Base-by-base conservation (phyloP, 2,888 invertebrate species). In the Mechanitis mazaeus region DNA sequence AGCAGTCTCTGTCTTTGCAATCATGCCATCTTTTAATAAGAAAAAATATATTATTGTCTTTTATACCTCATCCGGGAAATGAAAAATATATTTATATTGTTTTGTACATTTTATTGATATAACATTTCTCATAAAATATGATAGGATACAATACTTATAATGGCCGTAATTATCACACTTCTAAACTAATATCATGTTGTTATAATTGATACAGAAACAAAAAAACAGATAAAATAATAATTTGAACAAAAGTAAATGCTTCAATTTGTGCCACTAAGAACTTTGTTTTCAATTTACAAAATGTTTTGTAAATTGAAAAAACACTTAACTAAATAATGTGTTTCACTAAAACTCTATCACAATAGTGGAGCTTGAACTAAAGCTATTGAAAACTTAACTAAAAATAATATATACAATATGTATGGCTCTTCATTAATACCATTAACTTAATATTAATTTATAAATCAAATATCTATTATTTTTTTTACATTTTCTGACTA, bases 121-220 rank as follows among this genome's bases (percentile, higher is more conserved):
- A 74, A 72, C 69, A 72, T 64, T 66, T 67, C 46, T 65, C 55
- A 68, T 66, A 73, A 68, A 71, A 67, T 69, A 65, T 69, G 71
- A 77, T 72, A 75, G 72, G 71, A 67, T 75, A 76, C 70, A 85
- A 84, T 84, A 85, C 80, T 85, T 73, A 72, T 77, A 80, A 87
- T 87, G 87, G 87, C 86, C 77, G 75, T 69, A 74, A 76, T 74
- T 85, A 87, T 87, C 87, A 86, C 86, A 85, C 75, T 74, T 68
- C 50, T 57, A 58, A 55, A 9, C 42, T 42, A 42, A 5, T 42
- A 42, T 35, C 35, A 35, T 35, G 55, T 60, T 54, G 56, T 46
- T 28, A 50, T 33, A 12, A 46, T 56, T 47, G 55, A 59, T 61
- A 57, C 45, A 58, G 47, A 55, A 38, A 55, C 61, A 56, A 20